phyloP scores from a whole-genome alignment of 2,113 vertebrate genomes.

The Tyrannus savana region DNA sequence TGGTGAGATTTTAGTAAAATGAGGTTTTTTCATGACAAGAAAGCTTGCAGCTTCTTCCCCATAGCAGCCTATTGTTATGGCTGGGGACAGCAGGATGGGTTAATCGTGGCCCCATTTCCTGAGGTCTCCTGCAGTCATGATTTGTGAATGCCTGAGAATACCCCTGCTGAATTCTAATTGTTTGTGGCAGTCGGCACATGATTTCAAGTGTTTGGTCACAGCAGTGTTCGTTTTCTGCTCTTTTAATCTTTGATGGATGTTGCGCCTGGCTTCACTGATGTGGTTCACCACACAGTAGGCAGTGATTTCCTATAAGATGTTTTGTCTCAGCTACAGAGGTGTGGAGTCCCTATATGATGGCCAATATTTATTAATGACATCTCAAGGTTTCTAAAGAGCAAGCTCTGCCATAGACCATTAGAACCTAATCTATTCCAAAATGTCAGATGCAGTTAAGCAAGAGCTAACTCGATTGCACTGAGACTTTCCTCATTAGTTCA shows the following conservation, averaged over 20 bases:
- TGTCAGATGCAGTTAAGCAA: slow-evolving; percentile 46
- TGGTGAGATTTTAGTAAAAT: neutral
- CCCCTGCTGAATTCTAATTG: slow-evolving; percentile 73
- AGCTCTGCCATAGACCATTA: slow-evolving; percentile 9
- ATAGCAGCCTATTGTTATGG: neutral
- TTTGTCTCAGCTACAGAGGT: slow-evolving; percentile 60
- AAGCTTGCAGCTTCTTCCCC: neutral
- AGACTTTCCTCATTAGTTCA: slow-evolving; percentile 44
- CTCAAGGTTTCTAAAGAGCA: slow-evolving; percentile 42
- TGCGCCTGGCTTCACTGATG: slow-evolving; percentile 66
- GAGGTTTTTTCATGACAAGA: neutral
- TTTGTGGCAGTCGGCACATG: slow-evolving; percentile 69
- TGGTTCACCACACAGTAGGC: slow-evolving; percentile 51
- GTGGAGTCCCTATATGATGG: slow-evolving; percentile 33
- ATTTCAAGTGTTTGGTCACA: slow-evolving; percentile 72
- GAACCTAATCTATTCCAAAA: slow-evolving; percentile 59
- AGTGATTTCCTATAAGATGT: slow-evolving; percentile 67
- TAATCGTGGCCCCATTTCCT: slow-evolving; percentile 60
- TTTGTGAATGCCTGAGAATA: slow-evolving; percentile 66
- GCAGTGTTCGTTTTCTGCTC: slow-evolving; percentile 68
- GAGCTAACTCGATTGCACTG: neutral
- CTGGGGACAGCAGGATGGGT: slow-evolving; percentile 38
- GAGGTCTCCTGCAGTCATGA: slow-evolving; percentile 52
- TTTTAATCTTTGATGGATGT: slow-evolving; percentile 76
- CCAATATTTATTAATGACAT: slow-evolving; percentile 65